Conservation (phyloP, 23 tunicate genomes). For the Styela clava region DNA sequence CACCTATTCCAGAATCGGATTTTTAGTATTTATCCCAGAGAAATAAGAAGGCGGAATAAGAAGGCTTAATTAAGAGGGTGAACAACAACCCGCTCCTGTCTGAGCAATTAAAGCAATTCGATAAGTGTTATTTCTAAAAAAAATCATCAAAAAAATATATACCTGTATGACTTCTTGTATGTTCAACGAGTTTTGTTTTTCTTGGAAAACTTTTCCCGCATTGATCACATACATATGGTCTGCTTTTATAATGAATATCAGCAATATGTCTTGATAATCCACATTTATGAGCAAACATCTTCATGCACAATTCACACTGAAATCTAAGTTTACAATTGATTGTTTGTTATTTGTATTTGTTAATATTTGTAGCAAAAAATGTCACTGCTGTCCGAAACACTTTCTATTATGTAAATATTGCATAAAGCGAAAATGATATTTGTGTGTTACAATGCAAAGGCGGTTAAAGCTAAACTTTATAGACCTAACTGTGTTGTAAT, state of each 20-base stretch:
- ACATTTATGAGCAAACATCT: slow-evolving; percentile 41
- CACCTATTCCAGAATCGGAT: too few species aligned
- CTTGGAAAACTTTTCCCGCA: slow-evolving; percentile 49
- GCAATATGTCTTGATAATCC: slow-evolving; percentile 39
- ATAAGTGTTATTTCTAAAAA: not conserved
- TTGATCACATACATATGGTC: slow-evolving; percentile 40
- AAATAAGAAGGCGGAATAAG: too few species aligned
- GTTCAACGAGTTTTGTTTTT: slow-evolving; percentile 44
- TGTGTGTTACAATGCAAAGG: too few species aligned
- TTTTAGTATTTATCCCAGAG: too few species aligned
- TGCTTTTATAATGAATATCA: slow-evolving; percentile 38
- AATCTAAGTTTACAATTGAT: slow-evolving; percentile 8
- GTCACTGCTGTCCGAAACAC: too few species aligned
- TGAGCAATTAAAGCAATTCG: too few species aligned
- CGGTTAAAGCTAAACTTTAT: too few species aligned
- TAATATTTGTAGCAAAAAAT: not conserved
- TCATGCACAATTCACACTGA: slow-evolving; percentile 26
- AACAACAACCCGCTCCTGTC: too few species aligned
- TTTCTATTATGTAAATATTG: too few species aligned
- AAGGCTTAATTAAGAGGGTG: too few species aligned
- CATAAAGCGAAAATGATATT: too few species aligned
- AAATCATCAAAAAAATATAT: not conserved
- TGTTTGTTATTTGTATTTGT: not conserved
- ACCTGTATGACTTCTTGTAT: slow-evolving; percentile 51
- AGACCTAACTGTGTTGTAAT: too few species aligned